Percentiles rank a stretch among this genome's conserved stretches.
Conservation (phyloP, 2,888 invertebrate genomes). For the Meliscaeva auricollis region DNA sequence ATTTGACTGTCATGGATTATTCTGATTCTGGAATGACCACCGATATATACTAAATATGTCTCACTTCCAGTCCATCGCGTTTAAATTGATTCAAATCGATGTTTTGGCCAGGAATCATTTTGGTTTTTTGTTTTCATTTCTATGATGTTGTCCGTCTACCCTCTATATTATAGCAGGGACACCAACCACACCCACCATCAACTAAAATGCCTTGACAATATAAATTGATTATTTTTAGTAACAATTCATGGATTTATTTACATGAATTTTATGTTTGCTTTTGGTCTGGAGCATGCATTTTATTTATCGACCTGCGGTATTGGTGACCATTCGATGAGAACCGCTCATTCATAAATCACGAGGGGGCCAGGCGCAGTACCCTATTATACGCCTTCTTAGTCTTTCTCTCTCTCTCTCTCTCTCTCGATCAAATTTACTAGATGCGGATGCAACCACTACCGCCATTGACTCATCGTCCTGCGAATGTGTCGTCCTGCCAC, state of each 20-base stretch:
- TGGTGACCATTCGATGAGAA: constrained; percentile 76
- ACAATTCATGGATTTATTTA: constrained; percentile 73
- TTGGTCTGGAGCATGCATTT: constrained; percentile 60
- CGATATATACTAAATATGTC: constrained; percentile 66
- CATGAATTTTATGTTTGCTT: constrained; percentile 55
- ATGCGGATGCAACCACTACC: constrained; percentile 73
- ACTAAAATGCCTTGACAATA: constrained; percentile 36
- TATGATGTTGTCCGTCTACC: not conserved
- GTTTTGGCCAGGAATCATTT: constrained; percentile 67
- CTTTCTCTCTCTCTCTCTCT: not conserved
- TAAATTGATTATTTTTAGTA: constrained; percentile 75
- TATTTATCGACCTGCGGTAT: constrained; percentile 75
- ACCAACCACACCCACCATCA: not conserved
- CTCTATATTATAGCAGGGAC: not conserved
- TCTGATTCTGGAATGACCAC: constrained; percentile 63
- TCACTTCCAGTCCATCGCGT: constrained; percentile 70
- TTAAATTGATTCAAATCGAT: constrained; percentile 76
- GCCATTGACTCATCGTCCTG: constrained; percentile 59
- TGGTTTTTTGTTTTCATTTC: constrained; percentile 20
- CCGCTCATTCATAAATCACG: constrained; percentile 72
- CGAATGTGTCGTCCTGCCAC: constrained; percentile 32
- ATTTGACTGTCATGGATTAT: constrained; percentile 64
- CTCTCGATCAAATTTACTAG: constrained; percentile 68
- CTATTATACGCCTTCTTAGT: too few species aligned
- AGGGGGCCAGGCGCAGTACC: not conserved